A percentile compares a stretch with the other conserved stretches of the same genome.
Conservation (phyloP, 2,113 vertebrate species). For the Nipponia nippon region DNA sequence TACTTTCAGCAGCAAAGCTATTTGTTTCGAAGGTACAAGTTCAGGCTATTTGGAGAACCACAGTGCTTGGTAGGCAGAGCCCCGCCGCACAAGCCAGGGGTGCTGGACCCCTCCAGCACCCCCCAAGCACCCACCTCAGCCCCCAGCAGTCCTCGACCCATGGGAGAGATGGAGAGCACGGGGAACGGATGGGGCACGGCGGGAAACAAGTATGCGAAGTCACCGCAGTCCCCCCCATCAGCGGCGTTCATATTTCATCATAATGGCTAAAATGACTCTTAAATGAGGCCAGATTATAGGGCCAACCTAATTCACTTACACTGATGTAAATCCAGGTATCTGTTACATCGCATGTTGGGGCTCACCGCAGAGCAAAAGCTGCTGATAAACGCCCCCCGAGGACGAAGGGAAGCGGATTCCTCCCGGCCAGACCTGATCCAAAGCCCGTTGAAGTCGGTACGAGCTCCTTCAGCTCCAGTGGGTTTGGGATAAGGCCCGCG, state of each 20-base stretch:
- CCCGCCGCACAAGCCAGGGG: background rate
- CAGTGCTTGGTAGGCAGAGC: background rate
- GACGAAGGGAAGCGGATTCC: background rate
- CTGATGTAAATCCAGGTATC: constrained; percentile 50
- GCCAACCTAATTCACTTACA: constrained; percentile 42
- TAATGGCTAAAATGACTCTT: constrained; percentile 28
- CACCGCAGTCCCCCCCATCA: background rate
- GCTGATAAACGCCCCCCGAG: background rate
- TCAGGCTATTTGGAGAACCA: background rate
- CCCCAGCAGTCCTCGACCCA: background rate
- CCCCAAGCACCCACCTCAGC: background rate
- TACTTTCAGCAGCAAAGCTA: background rate
- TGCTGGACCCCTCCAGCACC: background rate
- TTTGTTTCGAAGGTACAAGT: background rate
- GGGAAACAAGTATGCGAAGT: background rate
- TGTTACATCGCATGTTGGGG: constrained; percentile 1
- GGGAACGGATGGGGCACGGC: background rate
- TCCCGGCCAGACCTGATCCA: background rate
- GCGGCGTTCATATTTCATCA: background rate
- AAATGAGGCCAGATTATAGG: constrained; percentile 43
- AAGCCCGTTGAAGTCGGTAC: background rate
- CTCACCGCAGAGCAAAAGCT: background rate
- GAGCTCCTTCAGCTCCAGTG: constrained; percentile 31
- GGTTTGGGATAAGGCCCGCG: constrained; percentile 32
- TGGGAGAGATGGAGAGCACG: accelerated